A percentile compares a stretch with the other conserved stretches of the same genome.
Evolutionary conservation across 2,113 vertebrate species (phyloP).

Genomic region (Tachuris rubrigastra): DNA sequence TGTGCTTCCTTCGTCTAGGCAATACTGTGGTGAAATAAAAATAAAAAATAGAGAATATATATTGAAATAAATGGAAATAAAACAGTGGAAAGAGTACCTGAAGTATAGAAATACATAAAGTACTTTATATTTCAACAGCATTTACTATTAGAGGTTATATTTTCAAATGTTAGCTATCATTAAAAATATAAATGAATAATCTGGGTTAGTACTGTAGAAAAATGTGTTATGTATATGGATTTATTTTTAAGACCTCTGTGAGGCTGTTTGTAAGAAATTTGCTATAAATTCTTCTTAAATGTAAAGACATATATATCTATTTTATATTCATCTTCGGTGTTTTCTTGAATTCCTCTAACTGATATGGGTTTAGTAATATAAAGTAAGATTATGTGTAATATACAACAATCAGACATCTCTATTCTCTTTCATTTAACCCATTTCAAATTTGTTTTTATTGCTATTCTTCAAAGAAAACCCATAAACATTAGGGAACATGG

Average conservation of each 20-base stretch:
- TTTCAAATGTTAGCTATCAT: slow-evolving; percentile 27
- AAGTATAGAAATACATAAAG: slow-evolving; percentile 7
- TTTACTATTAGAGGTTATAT: neutral
- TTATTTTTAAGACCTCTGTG: slow-evolving; percentile 15
- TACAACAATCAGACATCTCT: slow-evolving; percentile 63
- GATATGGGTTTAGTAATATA: slow-evolving; percentile 62
- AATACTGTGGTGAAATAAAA: neutral
- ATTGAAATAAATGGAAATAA: slow-evolving; percentile 35
- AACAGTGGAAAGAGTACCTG: neutral
- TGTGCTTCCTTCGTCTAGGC: slow-evolving; percentile 8
- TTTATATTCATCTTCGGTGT: slow-evolving; percentile 32
- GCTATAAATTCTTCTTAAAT: neutral
- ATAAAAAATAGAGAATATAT: neutral
- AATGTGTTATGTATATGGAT: slow-evolving; percentile 12
- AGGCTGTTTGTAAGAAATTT: slow-evolving; percentile 11
- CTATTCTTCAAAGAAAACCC: slow-evolving; percentile 63
- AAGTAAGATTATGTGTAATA: slow-evolving; percentile 71
- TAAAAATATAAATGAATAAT: slow-evolving; percentile 41
- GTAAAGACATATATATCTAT: neutral
- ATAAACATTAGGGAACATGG: slow-evolving; percentile 66
- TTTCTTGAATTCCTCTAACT: slow-evolving; percentile 35
- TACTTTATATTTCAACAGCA: slow-evolving; percentile 13
- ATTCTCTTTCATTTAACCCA: slow-evolving; percentile 71
- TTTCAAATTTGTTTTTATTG: slow-evolving; percentile 55
- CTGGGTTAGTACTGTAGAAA: slow-evolving; percentile 13